Percentiles rank a stretch among this genome's conserved stretches.
Evolutionary conservation across 2,113 vertebrate species (phyloP).

Genomic region (sheep (Ovis aries)): ARS-UI_Ramb_v3.0 NC_056072.1:44295501-44296000

Average conservation of each 20-base stretch:
- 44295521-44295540: neutral
- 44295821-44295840: neutral
- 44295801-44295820: neutral
- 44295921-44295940: neutral
- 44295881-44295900: neutral
- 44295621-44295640: neutral
- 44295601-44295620: neutral
- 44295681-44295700: neutral
- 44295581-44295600: neutral
- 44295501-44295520: neutral
- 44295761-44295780: neutral
- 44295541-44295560: neutral
- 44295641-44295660: neutral
- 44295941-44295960: neutral
- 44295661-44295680: neutral
- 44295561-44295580: neutral
- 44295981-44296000: neutral
- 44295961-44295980: neutral
- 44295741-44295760: neutral
- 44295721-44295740: neutral
- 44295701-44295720: neutral
- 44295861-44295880: neutral
- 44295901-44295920: neutral
- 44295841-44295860: neutral
- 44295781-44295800: neutral